Conservation (phyloP, 2,888 invertebrate genomes). For the Troglohyphantes excavatus region DNA sequence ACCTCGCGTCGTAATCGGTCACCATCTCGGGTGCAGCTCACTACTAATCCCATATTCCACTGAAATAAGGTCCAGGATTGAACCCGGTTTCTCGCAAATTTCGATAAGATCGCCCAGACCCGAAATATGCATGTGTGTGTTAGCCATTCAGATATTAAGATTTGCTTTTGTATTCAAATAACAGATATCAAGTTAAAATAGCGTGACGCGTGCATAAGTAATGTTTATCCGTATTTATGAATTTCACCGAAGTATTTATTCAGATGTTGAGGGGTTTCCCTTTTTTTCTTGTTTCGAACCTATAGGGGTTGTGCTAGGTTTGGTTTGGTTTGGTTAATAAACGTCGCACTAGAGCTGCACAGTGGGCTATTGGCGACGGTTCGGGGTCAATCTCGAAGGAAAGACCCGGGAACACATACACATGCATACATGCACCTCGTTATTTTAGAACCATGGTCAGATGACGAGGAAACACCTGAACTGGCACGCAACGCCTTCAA, state of each 20-base stretch:
- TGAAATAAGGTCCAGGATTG: neutral
- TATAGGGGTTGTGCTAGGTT: too few relatives aligned
- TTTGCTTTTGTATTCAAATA: constrained; percentile 21
- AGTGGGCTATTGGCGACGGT: too few relatives aligned
- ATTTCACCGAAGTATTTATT: constrained; percentile 10
- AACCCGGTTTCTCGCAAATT: neutral
- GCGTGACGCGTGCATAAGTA: neutral
- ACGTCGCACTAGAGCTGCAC: too few relatives aligned
- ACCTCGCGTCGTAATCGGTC: constrained; percentile 17
- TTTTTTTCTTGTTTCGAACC: neutral
- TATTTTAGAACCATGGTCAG: too few relatives aligned
- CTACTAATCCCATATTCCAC: constrained; percentile 11
- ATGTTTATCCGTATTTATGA: constrained; percentile 24
- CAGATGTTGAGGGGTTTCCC: constrained; percentile 9
- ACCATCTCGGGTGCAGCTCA: neutral
- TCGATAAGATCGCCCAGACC: constrained; percentile 6
- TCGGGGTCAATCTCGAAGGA: too few relatives aligned
- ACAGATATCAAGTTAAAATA: neutral
- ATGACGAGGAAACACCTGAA: too few relatives aligned
- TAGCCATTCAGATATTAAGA: constrained; percentile 7
- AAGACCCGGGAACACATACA: too few relatives aligned
- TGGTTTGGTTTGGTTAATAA: too few relatives aligned
- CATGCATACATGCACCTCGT: too few relatives aligned
- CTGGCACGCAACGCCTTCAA: too few relatives aligned
- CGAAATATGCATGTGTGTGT: neutral